Conservation (phyloP, 2,797 vertebrate genomes). For the Cossypha heuglini region DNA sequence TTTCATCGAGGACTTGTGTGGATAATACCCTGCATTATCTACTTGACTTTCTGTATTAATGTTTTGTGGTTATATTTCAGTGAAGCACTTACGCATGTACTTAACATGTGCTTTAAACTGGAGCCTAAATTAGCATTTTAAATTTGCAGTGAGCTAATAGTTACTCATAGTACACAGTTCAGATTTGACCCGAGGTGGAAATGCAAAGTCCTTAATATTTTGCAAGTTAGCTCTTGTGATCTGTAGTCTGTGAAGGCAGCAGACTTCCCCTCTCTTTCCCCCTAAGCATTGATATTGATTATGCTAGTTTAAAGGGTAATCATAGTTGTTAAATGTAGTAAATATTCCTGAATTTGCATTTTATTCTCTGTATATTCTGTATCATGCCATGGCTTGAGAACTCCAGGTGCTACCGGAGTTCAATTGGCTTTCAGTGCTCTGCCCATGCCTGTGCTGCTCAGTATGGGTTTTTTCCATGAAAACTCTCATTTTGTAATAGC, state of each 20-base stretch:
- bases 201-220: constrained; percentile 35
- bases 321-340: constrained; percentile 54
- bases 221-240: constrained; percentile 46
- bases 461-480: constrained; percentile 19
- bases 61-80: constrained; percentile 32
- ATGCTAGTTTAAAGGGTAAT: constrained; percentile 48
- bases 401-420: background rate
- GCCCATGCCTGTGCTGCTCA: constrained; percentile 40
- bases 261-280: constrained; percentile 26
- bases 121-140: constrained; percentile 38
- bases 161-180: constrained; percentile 25
- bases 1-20: constrained; percentile 18
- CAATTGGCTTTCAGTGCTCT: constrained; percentile 47
- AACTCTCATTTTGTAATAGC: constrained; percentile 58
- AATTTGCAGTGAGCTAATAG: constrained; percentile 39
- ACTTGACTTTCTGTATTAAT: constrained; percentile 30
- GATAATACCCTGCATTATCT: constrained; percentile 21
- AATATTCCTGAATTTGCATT: constrained; percentile 59
- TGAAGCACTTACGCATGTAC: constrained; percentile 52
- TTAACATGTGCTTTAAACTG: constrained; percentile 55
- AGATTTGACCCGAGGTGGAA: constrained; percentile 36
- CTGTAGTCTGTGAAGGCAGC: constrained; percentile 51
- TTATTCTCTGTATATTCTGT: constrained; percentile 59
- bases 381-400: constrained; percentile 40
- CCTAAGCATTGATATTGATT: constrained; percentile 41